Conservation (phyloP, 2,113 vertebrate species). For the Haplotaxodon microlepis region DNA sequence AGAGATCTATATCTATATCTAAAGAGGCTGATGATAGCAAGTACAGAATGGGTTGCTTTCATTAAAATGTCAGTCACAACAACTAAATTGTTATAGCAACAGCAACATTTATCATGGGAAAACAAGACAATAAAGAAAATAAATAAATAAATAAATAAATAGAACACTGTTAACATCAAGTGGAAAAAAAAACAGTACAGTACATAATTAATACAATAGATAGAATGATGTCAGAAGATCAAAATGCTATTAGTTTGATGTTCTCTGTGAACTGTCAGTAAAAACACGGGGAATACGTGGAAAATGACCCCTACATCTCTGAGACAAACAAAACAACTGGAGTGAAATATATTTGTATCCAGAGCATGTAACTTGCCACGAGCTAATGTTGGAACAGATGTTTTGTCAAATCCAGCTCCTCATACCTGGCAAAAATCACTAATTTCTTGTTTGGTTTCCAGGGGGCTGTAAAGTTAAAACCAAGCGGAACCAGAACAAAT, state of each 20-base stretch:
- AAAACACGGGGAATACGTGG: background rate
- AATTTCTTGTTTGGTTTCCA: conserved; percentile 55
- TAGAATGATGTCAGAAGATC: background rate
- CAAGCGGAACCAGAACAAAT: conserved; percentile 62
- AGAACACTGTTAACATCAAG: background rate
- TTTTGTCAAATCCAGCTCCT: conserved; percentile 19
- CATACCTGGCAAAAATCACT: conserved; percentile 46
- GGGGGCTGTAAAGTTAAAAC: conserved; percentile 43
- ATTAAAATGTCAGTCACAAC: background rate
- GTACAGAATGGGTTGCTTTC: background rate
- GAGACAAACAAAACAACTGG: background rate
- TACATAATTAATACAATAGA: background rate
- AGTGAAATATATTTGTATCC: conserved; percentile 14
- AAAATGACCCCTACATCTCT: background rate
- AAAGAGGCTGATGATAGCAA: background rate
- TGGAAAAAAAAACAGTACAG: background rate
- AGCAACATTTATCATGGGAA: background rate
- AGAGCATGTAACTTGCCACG: conserved; percentile 19
- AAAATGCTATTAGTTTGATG: background rate
- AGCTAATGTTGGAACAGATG: conserved; percentile 49
- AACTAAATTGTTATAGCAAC: background rate
- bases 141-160: background rate
- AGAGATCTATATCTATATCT: background rate
- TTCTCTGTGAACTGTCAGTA: background rate
- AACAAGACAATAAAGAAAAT: background rate